A percentile compares a stretch with the other conserved stretches of the same genome.
phyloP scores from a whole-genome alignment of 2,797 vertebrate species.

The Scolopax rusticola region DNA sequence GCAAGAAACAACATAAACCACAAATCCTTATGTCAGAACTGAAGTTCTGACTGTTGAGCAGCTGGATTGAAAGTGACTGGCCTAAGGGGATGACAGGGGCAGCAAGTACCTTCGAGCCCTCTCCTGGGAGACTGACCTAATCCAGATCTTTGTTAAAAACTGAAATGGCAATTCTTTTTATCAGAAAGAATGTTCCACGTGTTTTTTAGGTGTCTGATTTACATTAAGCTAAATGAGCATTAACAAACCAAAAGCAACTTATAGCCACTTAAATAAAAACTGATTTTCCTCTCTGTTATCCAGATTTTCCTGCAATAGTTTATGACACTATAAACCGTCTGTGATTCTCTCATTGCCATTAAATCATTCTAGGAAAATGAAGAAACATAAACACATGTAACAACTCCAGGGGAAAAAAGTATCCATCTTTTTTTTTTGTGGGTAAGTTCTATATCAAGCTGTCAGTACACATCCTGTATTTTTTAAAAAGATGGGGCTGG shows the following conservation, averaged over 20 bases:
- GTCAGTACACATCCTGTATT: not conserved
- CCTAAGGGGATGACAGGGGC: not conserved
- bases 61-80: not conserved
- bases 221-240: not conserved
- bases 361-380: not conserved
- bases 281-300: not conserved
- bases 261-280: not conserved
- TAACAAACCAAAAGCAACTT: not conserved
- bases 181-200: not conserved
- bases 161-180: not conserved
- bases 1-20: not conserved
- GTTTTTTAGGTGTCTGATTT: not conserved
- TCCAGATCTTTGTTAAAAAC: not conserved
- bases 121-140: not conserved
- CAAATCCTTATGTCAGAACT: not conserved
- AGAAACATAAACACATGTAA: not conserved
- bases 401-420: not conserved
- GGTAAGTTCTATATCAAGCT: not conserved
- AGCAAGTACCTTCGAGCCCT: not conserved
- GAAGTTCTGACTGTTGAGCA: not conserved
- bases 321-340: not conserved
- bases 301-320: not conserved
- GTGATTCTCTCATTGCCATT: not conserved
- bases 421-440: not conserved
- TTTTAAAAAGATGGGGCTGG: not conserved